phyloP scores from a whole-genome alignment of 1,140 invertebrate species.

The Drosophila eugracilis region DNA sequence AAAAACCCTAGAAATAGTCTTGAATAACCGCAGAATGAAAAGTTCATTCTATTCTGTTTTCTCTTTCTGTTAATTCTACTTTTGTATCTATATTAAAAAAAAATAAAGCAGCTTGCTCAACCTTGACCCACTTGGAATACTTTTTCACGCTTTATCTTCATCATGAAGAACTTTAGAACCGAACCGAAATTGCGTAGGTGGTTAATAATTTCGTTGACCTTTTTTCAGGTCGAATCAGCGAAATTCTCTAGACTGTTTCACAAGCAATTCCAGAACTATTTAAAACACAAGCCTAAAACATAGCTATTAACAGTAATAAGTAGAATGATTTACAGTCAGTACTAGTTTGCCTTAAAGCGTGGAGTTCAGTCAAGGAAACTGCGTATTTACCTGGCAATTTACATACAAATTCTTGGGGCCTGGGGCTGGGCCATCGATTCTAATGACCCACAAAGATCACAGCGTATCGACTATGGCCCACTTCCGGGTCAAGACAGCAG shows the following conservation, averaged over 20 bases:
- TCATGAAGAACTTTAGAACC: conserved; percentile 26
- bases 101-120: neutral
- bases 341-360: conserved; percentile 32
- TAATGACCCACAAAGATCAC: conserved; percentile 45
- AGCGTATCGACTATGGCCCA: conserved; percentile 43
- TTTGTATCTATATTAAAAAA: neutral
- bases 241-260: conserved; percentile 21
- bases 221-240: conserved; percentile 16
- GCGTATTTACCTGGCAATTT: conserved; percentile 51
- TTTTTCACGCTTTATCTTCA: conserved; percentile 11
- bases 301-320: conserved; percentile 3
- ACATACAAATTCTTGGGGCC: conserved; percentile 66
- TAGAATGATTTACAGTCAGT: conserved; percentile 16
- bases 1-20: conserved; percentile 14
- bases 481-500: conserved; percentile 71
- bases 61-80: conserved; percentile 7
- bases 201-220: conserved; percentile 40
- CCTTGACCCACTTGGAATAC: conserved; percentile 40
- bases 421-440: conserved; percentile 65
- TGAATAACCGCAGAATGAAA: conserved; percentile 21
- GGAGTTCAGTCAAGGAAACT: conserved; percentile 56
- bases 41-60: conserved; percentile 25
- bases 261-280: conserved; percentile 3
- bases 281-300: conserved; percentile 31
- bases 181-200: conserved; percentile 12